Base-by-base conservation (phyloP, 2,113 vertebrate species). In the Tenebrosternarchus preto region DNA sequence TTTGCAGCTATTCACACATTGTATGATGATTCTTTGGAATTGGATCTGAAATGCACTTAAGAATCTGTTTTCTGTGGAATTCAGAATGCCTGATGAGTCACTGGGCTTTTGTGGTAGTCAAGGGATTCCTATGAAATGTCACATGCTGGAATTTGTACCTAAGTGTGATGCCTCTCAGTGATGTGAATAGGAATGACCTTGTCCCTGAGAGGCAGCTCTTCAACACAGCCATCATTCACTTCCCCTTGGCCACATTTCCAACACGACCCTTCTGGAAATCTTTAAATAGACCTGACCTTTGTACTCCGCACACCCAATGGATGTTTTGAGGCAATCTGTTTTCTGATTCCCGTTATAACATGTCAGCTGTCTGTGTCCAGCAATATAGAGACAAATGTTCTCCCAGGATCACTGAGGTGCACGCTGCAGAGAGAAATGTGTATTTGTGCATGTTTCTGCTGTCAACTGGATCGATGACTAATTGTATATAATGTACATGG, bases 261-360 rank as follows among this genome's bases (percentile, higher is more conserved):
- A 88, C 87, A 76, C 82, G 84, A 89, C 90, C 88, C 85, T 75
- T 77, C 60, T 86, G 87, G 85, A 89, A 71, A 29, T 72, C 87
- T 89, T 89, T 91, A 93, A 90, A 93, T 92, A 91, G 89, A 87
- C 19, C 12, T 71, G 87, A 89, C 88, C 88, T 91, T 91, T 90
- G 88, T 85, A 84, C 82, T 80, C n/a, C 84, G 82, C 80, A 76
- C 85, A 33, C 68, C 80, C 70, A 82, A 86, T 81, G 64, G 39
- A 78, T 53, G 39, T 79, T 82, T 76, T 60, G 66, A 82, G 76
- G 56, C 39, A 9, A 69, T 83, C 31, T 15, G 85, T 88, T 82
- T 50, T 76, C 69, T 46, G 31, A 15, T 60, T 74, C 85, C 81
- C 85, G 77, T 80, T 81, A 85, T 43, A 57, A 46, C 84, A 57